These are phyloP conservation scores for Sarcophaga caerulescens DNA, from an alignment of 2,888 invertebrate species.

Conservation along the genomic window DNA sequence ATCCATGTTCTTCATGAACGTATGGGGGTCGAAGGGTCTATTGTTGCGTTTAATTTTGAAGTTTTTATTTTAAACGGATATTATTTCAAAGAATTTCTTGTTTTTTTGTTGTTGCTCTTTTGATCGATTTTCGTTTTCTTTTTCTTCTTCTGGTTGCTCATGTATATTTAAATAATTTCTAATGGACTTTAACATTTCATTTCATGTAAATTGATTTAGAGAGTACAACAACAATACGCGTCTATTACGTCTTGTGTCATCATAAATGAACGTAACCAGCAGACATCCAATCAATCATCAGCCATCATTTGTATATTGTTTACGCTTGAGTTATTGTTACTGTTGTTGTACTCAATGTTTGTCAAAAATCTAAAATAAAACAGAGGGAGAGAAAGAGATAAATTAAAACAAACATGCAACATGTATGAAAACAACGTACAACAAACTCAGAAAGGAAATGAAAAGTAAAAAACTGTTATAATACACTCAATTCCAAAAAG, in stretches of 20 bases:
- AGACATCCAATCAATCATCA: background rate
- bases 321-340: background rate
- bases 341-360: background rate
- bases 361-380: background rate
- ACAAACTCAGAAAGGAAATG: background rate
- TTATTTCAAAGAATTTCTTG: slow-evolving; percentile 56
- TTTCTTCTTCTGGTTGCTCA: slow-evolving; percentile 23
- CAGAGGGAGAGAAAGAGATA: background rate
- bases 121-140: slow-evolving; percentile 32
- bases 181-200: slow-evolving; percentile 47
- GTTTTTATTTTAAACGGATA: slow-evolving; percentile 63
- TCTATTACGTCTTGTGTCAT: background rate
- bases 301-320: background rate
- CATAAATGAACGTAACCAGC: background rate
- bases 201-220: background rate
- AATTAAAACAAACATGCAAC: background rate
- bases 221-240: background rate
- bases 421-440: slow-evolving; percentile 7
- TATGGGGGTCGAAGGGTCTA: slow-evolving; percentile 69
- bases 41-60: slow-evolving; percentile 74
- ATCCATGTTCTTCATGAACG: slow-evolving; percentile 84
- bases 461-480: background rate
- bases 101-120: slow-evolving; percentile 14
- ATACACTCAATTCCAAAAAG: background rate
- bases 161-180: slow-evolving; percentile 32